Percentiles rank a stretch among this genome's conserved stretches.
phyloP scores from a whole-genome alignment of 2,888 invertebrate species.

The Tipula vernalis region DNA sequence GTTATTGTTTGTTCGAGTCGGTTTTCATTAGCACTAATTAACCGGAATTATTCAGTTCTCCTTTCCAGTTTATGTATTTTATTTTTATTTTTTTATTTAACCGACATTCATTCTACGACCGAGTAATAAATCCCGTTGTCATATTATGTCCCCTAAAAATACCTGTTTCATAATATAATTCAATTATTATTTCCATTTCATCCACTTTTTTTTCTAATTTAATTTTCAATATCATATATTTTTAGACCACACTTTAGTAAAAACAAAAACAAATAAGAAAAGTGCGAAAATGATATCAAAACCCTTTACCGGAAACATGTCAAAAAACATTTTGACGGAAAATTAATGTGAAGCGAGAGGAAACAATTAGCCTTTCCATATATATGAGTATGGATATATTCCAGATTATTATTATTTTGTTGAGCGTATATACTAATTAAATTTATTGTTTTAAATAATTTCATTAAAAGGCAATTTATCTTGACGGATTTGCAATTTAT shows the following conservation, averaged over 20 bases:
- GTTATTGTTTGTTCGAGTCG: no score
- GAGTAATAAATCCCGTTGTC: not conserved
- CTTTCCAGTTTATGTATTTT: no score
- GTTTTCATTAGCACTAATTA: no score
- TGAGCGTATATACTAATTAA: not conserved
- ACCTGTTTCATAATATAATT: not conserved
- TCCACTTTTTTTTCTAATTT: not conserved
- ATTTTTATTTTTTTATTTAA: no score
- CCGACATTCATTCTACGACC: not conserved
- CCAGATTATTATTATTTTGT: not conserved
- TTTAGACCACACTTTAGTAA: not conserved
- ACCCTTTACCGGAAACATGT: not conserved
- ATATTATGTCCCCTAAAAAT: not conserved
- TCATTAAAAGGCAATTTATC: not conserved
- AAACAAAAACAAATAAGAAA: not conserved
- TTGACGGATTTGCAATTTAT: not conserved
- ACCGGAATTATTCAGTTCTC: no score
- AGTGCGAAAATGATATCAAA: not conserved
- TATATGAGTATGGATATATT: not conserved
- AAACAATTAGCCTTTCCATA: not conserved
- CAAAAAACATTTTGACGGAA: not conserved
- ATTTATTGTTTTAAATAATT: not conserved
- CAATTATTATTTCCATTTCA: not conserved
- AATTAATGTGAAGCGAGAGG: not conserved
- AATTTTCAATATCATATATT: not conserved